Base-by-base conservation (phyloP, 2,888 invertebrate species). In the Sinohyriopsis cumingii region DNA sequence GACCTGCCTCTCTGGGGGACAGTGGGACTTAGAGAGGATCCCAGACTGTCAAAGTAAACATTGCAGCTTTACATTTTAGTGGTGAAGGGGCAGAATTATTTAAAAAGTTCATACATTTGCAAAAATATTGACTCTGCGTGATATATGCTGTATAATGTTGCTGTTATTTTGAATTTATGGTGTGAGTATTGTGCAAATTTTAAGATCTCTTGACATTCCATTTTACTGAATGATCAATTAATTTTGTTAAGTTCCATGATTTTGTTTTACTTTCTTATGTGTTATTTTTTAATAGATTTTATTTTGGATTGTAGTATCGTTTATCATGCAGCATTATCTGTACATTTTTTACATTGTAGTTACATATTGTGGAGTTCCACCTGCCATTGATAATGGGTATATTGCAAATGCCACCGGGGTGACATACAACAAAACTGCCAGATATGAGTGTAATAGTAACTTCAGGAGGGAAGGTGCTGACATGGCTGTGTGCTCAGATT, bases 381-480 rank as follows among this genome's bases (percentile, higher is more conserved):
- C 75, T 25, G 53, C 68, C 18, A 53, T 75, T 19, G 7, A 12
- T 3, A 71, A 75, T 68, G 75, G 72, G 24, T 62, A 64, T 22
- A 61, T 75, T 18, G 33, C 33, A 20, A 54, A 33, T 18, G 65
- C 67, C 19, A 63, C 66, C 22, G 75, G 69, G 22, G 69, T 73
- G 20, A 68, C n/a, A 19, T 59, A 45, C 53, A 63, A 63, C 33
- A 59, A 24, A 7, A 70, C 70, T 62, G 71, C 64, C 20, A 68
- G 70, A n/a, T 75, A 75, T 45, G 33, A 55, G 55, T 75, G 75
- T 65, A 63, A 73, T 59, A 69, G 63, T 24, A 71, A 72, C 28
- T 75, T 73, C 57, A 66, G 15, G 45, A 45, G 15, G 45, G 12
- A 45, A 45, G 45, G 45, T 45, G 15, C 45, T 45, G 45, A 0